Base-by-base conservation (phyloP, 1,140 invertebrate species). In the Dufourea novaeangliae region DNA sequence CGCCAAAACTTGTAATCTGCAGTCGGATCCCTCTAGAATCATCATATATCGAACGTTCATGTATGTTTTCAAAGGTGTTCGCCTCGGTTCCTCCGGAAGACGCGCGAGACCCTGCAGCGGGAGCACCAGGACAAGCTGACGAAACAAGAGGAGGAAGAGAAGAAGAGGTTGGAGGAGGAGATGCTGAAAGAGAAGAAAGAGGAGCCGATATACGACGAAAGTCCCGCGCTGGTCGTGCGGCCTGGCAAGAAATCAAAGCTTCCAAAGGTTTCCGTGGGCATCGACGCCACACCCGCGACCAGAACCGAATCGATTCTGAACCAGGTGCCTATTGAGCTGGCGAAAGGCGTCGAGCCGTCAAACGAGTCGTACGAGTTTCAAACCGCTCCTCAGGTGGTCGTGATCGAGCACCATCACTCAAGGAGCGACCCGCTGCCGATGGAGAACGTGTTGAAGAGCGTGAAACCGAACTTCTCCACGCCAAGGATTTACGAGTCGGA, bases 311-410 rank as follows among this genome's bases (percentile, higher is more conserved):
- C 96, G 57, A 93, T 97, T 39, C 88, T 96, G 69, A 94, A 95
- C 85, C 96, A 96, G 91, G 93, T 95, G 86, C 96, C 96, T 10
- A 96, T 96, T 81, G 95, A 97, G 89, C 84, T 96, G 14, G 92
- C 93, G 2, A 95, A 95, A 32, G 52, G 80, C n/a, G 57, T 57
- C 85, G 88, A 87, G 69, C 41, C 12, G 32, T 61, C 17, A 29
- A 73, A 37, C 73, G 79, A 81, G 25, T 56, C 69, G 32, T 62
- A 54, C 10, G 77, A 79, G 0, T 41, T 75, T n/a, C 76, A 67
- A 22, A 75, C 70, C 20, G 54, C 87, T 37, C 88, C 90, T 11
- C 91, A 92, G 64, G 88, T 92, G 1, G 87, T 92, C 8, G 83
- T 89, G 3, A 92, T 93, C 29, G 94, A 94, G 69, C 95, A 96